Evolutionary conservation across 2,888 invertebrate species (phyloP), one percentile per base, ranked within the genome.

Genomic region (Stratiomys singularior): DNA sequence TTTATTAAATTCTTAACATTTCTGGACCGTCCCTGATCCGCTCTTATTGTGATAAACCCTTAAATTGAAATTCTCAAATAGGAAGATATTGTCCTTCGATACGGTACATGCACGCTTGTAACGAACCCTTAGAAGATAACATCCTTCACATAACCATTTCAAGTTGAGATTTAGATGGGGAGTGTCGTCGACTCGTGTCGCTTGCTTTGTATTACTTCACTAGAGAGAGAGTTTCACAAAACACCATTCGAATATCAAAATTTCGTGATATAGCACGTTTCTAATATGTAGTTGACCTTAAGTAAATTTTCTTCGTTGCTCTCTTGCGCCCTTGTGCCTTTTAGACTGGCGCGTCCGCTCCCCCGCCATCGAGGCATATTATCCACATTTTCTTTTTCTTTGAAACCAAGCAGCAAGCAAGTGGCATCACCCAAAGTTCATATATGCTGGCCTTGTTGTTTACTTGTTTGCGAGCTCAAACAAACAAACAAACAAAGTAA

Each of bases 281-380:
- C 79, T 79, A 79, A 79, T 79, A 79, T 79, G 79, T 79, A 79
- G 79, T 79, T 79, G 79, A 79, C 79, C 79, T 79, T 79, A 79
- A 78, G 77, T 78, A 79, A 79, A 78, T 79, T 79, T 79, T 78
- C 76, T 78, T 69, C 71, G 52, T 77, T 77, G 46, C 69, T 47
- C 63, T 67, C 66, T 60, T 76, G 69, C 52, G 64, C 58, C 56
- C 44, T 76, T 69, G 76, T 30, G 67, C 46, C 69, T 23, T 23
- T 27, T 3, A n/a, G n/a, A n/a, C n/a, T n/a, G n/a, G n/a, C n/a
- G n/a, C 21, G 1, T 30, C 37, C 18, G 37, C 47, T n/a, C 23
- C 23, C 25, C 18, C 47, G 46, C 18, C 46, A 18, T 46, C 30
- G 13, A 9, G 18, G 44, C 60, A 23, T 21, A 25, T 23, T 64